Evolutionary conservation across 2,888 invertebrate genomes (phyloP), one percentile per base, ranked within the genome.

Genomic region (Flabesymbios commensalis): DNA sequence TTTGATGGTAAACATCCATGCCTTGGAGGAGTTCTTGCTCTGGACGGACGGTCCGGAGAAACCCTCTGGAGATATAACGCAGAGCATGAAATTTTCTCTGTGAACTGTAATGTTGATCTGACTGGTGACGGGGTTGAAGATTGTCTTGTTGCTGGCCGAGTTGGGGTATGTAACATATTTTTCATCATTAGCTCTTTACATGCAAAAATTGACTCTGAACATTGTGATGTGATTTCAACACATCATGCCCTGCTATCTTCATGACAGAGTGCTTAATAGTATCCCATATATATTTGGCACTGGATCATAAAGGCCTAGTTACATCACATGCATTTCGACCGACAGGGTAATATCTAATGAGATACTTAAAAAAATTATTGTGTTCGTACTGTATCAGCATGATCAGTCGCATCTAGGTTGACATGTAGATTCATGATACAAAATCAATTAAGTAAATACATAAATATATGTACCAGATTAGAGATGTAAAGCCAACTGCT

Each of bases 61-160:
- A 86, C 87, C n/a, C 73, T 91, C 17, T 92, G 92, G 92, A 87
- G 87, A 42, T 87, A 87, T 68, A 90, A 90, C 88, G 58, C 88
- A 4, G 84, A 87, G 39, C 89, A 90, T 71, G 88, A 90, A 68
- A 86, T 92, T 22, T 90, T 89, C 78, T 88, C 88, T 0, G 75
- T 92, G 31, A 88, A 90, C 72, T 92, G 92, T 78, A 86, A 86
- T 22, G 84, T 86, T 19, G 92, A 92, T 79, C 78, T 92, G 7
- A 89, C 89, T 74, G 82, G 81, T 4, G 92, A 92, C 80, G 86
- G 86, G 3, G 83, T 87, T 57, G 84, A 85, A 41, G 92, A 92
- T 78, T 92, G 92, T 77, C 79, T 92, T 52, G 87, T 88, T 32
- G 88, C 89, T 10, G 92, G 92, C 26, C 84, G 88, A 63, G 87